A percentile compares a stretch with the other conserved stretches of the same genome.
Conservation (phyloP, 2,888 invertebrate species). For the Pristionchus mayeri region DNA sequence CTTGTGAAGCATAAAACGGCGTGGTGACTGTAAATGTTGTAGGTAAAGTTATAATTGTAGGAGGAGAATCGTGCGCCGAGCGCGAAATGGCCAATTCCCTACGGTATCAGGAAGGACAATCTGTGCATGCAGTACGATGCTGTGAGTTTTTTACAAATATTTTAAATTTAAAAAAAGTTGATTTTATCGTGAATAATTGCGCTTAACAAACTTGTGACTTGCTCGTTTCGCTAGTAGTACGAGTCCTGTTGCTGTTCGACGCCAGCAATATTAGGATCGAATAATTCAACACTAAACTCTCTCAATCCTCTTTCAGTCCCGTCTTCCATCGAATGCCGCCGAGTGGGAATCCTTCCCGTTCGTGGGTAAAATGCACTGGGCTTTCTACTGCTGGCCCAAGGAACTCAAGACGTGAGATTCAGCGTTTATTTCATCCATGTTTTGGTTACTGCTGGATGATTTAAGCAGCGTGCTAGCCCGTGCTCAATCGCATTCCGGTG, state of each 20-base stretch:
- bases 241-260: no score
- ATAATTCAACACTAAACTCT: background rate
- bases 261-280: no score
- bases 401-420: constrained; percentile 64
- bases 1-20: background rate
- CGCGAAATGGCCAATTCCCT: constrained; percentile 72
- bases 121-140: constrained; percentile 85
- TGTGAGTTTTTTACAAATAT: constrained; percentile 73
- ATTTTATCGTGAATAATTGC: no score
- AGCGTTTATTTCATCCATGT: background rate
- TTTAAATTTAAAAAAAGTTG: no score
- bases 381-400: constrained; percentile 81
- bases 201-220: no score
- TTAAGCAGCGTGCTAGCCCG: no score
- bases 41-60: background rate
- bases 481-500: no score
- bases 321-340: constrained; percentile 81
- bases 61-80: constrained; percentile 62
- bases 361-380: constrained; percentile 83
- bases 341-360: constrained; percentile 85
- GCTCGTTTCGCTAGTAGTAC: no score
- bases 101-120: constrained; percentile 82
- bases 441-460: no score
- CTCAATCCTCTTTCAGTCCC: background rate
- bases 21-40: background rate